phyloP scores from a whole-genome alignment of 2,888 invertebrate genomes.

The Athripsodes cinereus region DNA sequence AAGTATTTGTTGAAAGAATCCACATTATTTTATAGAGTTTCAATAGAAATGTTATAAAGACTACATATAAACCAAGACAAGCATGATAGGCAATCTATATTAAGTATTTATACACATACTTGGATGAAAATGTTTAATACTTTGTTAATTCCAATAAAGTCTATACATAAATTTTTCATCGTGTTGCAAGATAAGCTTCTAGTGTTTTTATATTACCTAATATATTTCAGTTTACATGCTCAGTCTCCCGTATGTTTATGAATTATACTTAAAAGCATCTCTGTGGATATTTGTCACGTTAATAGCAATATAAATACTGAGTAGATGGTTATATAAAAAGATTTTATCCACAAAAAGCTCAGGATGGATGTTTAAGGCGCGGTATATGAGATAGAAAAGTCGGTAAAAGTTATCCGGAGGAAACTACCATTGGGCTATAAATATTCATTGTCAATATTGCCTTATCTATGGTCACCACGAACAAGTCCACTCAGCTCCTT shows the following conservation, averaged over 20 bases:
- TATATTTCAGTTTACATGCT: neutral
- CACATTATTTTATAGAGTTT: too few species aligned
- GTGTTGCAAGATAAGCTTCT: neutral
- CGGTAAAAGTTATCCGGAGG: neutral
- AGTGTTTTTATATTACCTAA: neutral
- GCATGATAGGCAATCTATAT: too few species aligned
- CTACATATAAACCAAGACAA: too few species aligned
- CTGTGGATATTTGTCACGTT: neutral
- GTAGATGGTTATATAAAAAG: neutral
- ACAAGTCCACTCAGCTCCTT: neutral
- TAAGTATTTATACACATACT: too few species aligned
- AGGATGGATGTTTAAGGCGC: neutral
- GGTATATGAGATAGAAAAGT: conserved; percentile 1
- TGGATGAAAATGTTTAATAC: too few species aligned
- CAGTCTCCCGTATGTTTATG: too few species aligned
- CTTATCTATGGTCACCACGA: conserved; percentile 20
- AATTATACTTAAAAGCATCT: neutral
- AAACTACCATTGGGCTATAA: conserved; percentile 20
- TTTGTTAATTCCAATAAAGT: neutral
- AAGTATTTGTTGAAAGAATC: neutral
- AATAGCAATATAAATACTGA: neutral
- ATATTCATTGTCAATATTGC: conserved; percentile 22
- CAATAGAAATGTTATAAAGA: too few species aligned
- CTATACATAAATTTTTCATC: neutral
- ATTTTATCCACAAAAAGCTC: neutral